Evolutionary conservation across 2,888 invertebrate species (phyloP).

Genomic region (Macroteleia sp.): DNA sequence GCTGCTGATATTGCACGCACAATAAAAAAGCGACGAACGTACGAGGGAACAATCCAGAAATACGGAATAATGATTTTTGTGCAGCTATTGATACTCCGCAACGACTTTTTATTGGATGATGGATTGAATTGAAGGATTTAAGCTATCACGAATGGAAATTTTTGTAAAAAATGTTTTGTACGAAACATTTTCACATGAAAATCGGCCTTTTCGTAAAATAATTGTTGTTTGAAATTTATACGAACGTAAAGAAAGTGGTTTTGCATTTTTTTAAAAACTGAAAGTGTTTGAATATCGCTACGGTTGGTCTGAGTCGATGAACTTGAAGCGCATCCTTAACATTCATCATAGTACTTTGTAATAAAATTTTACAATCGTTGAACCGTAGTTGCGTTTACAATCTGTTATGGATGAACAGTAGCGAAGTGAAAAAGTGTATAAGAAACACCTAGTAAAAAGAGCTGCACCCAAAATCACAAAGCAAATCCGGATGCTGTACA

Average conservation of each 20-base stretch:
- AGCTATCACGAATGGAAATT: background rate
- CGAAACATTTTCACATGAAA: no score
- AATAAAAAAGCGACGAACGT: constrained; percentile 21
- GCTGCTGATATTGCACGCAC: constrained; percentile 11
- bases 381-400: constrained; percentile 67
- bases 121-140: background rate
- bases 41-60: constrained; percentile 13
- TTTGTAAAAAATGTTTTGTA: no score
- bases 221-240: background rate
- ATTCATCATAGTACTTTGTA: constrained; percentile 64
- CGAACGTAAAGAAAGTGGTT: background rate
- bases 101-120: constrained; percentile 6
- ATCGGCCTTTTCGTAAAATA: no score
- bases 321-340: constrained; percentile 71
- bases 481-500: constrained; percentile 39
- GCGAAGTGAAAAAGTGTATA: constrained; percentile 68
- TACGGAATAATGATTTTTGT: constrained; percentile 8
- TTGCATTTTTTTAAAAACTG: constrained; percentile 4
- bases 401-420: constrained; percentile 79
- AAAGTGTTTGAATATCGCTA: constrained; percentile 1
- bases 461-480: constrained; percentile 36
- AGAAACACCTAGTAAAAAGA: constrained; percentile 68
- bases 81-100: constrained; percentile 2
- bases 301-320: constrained; percentile 54
- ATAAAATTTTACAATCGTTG: constrained; percentile 65